These are phyloP conservation scores for Rousettus madagascariensis DNA, from an alignment of 2,797 vertebrate genomes.

Conservation along the genomic window DNA sequence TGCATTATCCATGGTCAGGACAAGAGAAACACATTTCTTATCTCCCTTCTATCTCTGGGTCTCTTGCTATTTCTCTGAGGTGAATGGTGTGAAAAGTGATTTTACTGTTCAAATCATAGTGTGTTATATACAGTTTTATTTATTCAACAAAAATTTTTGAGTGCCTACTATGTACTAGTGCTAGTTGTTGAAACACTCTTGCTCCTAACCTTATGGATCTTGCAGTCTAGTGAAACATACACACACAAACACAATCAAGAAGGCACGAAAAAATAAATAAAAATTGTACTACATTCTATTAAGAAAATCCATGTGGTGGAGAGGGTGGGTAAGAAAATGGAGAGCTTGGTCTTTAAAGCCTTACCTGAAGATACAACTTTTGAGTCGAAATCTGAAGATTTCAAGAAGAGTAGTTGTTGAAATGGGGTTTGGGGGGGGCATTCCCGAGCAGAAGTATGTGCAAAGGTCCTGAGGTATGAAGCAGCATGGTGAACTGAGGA, in stretches of 20 bases:
- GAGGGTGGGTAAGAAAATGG: not conserved
- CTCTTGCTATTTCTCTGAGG: not conserved
- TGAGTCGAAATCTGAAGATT: slow-evolving; percentile 4
- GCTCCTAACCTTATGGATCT: not conserved
- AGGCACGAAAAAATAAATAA: not conserved
- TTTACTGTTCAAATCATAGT: not conserved
- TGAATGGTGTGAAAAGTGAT: not conserved
- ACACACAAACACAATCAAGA: not conserved
- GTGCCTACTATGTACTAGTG: not conserved
- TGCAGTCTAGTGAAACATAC: not conserved
- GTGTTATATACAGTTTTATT: not conserved
- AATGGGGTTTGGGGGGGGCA: too few species aligned
- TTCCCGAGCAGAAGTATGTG: not conserved
- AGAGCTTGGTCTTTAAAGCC: not conserved
- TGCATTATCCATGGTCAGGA: not conserved
- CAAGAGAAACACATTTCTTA: not conserved
- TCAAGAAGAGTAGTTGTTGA: not conserved
- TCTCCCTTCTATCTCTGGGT: not conserved
- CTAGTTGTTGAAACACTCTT: not conserved
- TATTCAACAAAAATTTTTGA: not conserved
- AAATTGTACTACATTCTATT: not conserved
- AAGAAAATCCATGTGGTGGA: not conserved
- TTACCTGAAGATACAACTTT: slow-evolving; percentile 8
- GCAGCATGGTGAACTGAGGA: not conserved
- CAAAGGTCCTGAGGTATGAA: not conserved